A percentile compares a stretch with the other conserved stretches of the same genome.
These are phyloP conservation scores for Laterallus jamaicensis DNA, from an alignment of 2,113 vertebrate species.

Conservation along the genomic window DNA sequence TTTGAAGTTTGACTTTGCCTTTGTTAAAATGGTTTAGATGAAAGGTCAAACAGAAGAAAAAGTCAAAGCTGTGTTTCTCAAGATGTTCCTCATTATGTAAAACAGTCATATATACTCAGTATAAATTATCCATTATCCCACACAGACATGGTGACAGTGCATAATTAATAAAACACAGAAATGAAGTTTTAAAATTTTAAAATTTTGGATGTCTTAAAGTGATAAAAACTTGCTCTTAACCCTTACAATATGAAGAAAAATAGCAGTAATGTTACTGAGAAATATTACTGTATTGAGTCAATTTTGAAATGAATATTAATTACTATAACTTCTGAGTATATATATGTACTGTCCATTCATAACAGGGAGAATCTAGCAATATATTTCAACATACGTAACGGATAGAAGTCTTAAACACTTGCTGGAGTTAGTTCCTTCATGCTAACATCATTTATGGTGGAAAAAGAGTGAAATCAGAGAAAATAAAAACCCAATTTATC, in stretches of 20 bases:
- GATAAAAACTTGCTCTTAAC: background rate
- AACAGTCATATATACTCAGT: background rate
- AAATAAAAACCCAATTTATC: background rate
- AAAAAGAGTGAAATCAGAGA: background rate
- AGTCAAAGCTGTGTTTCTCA: background rate
- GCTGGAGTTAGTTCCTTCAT: background rate
- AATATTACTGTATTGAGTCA: background rate
- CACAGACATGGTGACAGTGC: background rate
- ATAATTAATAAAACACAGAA: background rate
- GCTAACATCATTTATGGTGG: background rate
- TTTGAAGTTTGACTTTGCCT: background rate
- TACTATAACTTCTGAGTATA: background rate
- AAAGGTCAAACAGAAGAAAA: slow-evolving; percentile 12
- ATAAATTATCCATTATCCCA: background rate
- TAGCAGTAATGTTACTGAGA: background rate
- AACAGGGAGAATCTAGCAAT: background rate
- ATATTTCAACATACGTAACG: background rate
- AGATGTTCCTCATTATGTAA: background rate
- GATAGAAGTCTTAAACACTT: background rate
- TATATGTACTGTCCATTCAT: background rate
- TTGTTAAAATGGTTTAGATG: background rate
- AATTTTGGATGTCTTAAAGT: background rate
- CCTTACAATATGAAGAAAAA: background rate
- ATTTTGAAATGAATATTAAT: background rate
- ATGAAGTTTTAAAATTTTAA: background rate